Evolutionary conservation across 2,797 vertebrate species (phyloP).

Genomic region (Iguana delicatissima): DNA sequence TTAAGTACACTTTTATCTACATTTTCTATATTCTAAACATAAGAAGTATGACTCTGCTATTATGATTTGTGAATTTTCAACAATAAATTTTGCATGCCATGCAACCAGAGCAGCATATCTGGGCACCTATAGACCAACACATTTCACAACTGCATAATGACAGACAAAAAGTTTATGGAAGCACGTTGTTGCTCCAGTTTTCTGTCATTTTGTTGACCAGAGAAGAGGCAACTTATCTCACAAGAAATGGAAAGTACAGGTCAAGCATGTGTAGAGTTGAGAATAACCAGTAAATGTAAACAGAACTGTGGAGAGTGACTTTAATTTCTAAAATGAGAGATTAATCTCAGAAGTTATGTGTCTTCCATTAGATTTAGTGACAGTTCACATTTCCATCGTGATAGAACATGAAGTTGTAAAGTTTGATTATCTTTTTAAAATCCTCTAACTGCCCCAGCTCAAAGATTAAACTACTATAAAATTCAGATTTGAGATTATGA

Average conservation of each 20-base stretch:
- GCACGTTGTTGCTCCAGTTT: too few relatives aligned
- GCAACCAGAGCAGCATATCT: too few relatives aligned
- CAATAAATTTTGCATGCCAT: background rate
- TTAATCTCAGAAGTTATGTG: background rate
- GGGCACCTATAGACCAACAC: too few relatives aligned
- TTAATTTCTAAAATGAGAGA: background rate
- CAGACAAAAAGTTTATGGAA: too few relatives aligned
- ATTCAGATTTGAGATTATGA: too few relatives aligned
- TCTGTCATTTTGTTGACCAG: too few relatives aligned
- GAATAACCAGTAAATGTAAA: background rate
- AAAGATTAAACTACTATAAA: too few relatives aligned
- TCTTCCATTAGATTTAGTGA: background rate
- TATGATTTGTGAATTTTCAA: background rate
- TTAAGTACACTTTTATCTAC: background rate
- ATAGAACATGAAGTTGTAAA: background rate
- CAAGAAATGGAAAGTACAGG: background rate
- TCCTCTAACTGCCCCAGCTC: too few relatives aligned
- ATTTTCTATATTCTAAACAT: too few relatives aligned
- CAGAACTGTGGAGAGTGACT: background rate
- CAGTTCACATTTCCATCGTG: background rate
- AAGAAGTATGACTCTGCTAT: background rate
- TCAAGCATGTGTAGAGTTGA: background rate
- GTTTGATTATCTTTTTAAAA: background rate
- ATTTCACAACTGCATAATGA: too few relatives aligned
- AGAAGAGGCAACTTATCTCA: too few relatives aligned